Evolutionary conservation across 2,797 vertebrate species (phyloP), one percentile per base, ranked within the genome.

Genomic region (Sebastes diaconus): DNA sequence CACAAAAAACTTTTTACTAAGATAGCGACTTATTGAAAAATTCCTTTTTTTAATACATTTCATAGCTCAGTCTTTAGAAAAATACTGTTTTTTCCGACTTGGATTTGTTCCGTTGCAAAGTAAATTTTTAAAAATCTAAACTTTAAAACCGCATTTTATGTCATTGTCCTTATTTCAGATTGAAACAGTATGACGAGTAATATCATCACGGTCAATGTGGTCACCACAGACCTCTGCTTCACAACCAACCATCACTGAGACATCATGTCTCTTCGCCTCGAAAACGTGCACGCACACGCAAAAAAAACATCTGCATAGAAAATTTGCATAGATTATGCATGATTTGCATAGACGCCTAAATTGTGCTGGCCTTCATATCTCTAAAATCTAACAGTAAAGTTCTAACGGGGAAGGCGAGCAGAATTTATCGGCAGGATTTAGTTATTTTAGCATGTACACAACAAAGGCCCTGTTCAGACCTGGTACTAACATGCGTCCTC

Each of bases 91-190:
- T 73, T 70, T 80, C 75, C 13, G 39, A 82, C 82, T 90, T 74
- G 84, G 87, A 94, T 92, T 93, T 93, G 90, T 94, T 93, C 87
- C 70, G 74, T 85, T 72, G 84, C 93, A 89, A 88, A 88, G 72
- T 83, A 71, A 76, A 70, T 85, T 76, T 91, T 88, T 90, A 69
- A 92, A 90, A 90, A 92, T 90, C 83, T 92, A 87, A 80, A 84
- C 32, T 67, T 75, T 85, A 89, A 90, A 88, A 72, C n/a, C 5
- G 24, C 25, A 52, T 52, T 84, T 84, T 3, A 75, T 68, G 66
- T 74, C n/a, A 42, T 69, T 25, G 36, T 74, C 34, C 46, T 59
- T 18, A 36, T 64, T 68, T 76, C 32, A 67, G 52, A 69, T 75
- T 80, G 58, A 34, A 79, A 88, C 79, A 80, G 63, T 77, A 65